Conservation (phyloP, 2,113 vertebrate species). For the Diadophis punctatus region DNA sequence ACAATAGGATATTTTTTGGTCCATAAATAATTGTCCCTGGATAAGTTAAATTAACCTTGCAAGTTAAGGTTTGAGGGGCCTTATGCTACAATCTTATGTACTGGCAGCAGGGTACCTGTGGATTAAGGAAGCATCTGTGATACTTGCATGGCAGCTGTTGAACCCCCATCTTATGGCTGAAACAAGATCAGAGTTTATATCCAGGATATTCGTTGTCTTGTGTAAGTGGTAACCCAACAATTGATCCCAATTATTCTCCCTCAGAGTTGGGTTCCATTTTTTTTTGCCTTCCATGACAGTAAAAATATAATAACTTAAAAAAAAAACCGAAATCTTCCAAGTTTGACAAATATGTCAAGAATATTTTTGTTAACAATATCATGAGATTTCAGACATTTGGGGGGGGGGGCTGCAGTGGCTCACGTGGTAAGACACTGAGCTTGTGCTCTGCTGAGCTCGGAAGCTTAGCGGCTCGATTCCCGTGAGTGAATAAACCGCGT, state of each 20-base stretch:
- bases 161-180: neutral
- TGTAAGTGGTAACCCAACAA: neutral
- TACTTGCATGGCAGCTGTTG: neutral
- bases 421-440: too few relatives aligned
- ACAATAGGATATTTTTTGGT: conserved; percentile 8
- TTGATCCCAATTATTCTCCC: neutral
- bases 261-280: too few relatives aligned
- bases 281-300: too few relatives aligned
- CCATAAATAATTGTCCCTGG: neutral
- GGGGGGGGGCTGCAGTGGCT: too few relatives aligned
- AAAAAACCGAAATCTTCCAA: too few relatives aligned
- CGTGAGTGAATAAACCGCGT: too few relatives aligned
- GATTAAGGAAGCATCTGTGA: neutral
- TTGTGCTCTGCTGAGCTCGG: too few relatives aligned
- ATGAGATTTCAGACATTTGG: too few relatives aligned
- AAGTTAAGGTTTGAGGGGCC: neutral
- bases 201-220: neutral
- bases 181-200: neutral
- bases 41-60: neutral
- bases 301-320: too few relatives aligned
- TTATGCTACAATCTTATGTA: neutral
- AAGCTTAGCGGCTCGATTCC: too few relatives aligned
- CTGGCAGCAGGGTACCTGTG: neutral
- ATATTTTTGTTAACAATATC: too few relatives aligned
- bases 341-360: too few relatives aligned